Conservation (phyloP, 1,140 invertebrate genomes). For the Penaeus indicus region DNA sequence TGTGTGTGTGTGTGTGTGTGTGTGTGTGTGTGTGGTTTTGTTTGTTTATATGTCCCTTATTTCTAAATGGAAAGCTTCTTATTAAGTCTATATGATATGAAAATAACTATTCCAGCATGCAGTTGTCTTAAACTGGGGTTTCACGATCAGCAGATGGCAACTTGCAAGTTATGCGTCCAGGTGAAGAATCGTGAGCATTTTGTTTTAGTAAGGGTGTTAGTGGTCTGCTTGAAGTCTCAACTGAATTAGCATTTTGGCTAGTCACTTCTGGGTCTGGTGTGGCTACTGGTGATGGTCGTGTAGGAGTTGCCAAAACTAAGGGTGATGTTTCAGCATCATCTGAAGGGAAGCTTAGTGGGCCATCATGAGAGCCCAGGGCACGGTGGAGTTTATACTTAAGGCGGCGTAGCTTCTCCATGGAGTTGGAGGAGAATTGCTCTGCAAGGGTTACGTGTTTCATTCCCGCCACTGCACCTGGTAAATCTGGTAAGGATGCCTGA, state of each 20-base stretch:
- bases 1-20: too few species aligned
- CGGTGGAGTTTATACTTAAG: conserved; percentile 49
- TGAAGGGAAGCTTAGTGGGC: neutral
- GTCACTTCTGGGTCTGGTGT: conserved; percentile 29
- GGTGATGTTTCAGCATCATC: conserved; percentile 57
- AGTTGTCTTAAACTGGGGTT: conserved; percentile 43
- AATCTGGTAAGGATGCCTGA: conserved; percentile 42
- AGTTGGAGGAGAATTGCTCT: conserved; percentile 51
- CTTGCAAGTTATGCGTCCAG: conserved; percentile 41
- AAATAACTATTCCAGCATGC: neutral
- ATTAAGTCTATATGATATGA: neutral
- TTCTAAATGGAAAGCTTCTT: conserved; percentile 3
- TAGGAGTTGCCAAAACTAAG: conserved; percentile 40
- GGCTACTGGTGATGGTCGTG: neutral
- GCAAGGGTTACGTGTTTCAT: conserved; percentile 40
- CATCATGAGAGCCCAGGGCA: conserved; percentile 48
- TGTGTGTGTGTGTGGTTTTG: too few species aligned
- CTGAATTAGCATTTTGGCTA: neutral
- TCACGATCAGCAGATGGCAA: conserved; percentile 34
- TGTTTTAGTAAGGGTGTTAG: conserved; percentile 44
- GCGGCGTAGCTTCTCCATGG: conserved; percentile 48
- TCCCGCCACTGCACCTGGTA: conserved; percentile 40
- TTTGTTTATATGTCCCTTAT: too few species aligned
- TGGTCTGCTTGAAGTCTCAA: conserved; percentile 20
- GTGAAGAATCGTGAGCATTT: conserved; percentile 40